Evolutionary conservation across 2,113 vertebrate species (phyloP).

Genomic region (Maccullochella peelii): DNA sequence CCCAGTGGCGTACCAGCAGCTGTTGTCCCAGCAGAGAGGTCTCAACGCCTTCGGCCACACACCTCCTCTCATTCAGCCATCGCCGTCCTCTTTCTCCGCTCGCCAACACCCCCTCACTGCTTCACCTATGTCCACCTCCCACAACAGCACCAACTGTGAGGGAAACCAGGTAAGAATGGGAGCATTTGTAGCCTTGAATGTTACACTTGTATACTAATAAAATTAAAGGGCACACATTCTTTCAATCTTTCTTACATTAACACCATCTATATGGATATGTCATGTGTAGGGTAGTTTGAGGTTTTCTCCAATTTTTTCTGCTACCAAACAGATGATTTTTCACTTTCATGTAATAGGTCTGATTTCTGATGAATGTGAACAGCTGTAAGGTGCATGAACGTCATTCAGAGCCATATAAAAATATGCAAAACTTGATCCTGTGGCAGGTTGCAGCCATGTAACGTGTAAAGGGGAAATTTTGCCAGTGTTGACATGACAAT

Average conservation of each 20-base stretch:
- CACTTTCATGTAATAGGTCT: background rate
- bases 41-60: constrained; percentile 94
- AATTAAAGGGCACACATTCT: background rate
- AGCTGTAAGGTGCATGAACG: background rate
- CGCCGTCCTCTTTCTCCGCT: constrained; percentile 87
- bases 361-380: background rate
- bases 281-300: background rate
- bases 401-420: background rate
- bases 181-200: background rate
- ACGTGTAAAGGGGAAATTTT: background rate
- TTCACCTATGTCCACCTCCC: constrained; percentile 79
- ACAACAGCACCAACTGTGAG: constrained; percentile 85
- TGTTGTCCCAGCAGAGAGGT: constrained; percentile 92
- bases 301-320: background rate
- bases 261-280: background rate
- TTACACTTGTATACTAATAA: background rate
- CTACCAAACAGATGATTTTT: background rate
- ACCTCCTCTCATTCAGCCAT: constrained; percentile 91
- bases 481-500: background rate
- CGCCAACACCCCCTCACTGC: constrained; percentile 89
- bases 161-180: constrained; percentile 87
- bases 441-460: background rate
- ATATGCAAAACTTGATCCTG: background rate
- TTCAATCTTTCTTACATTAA: background rate
- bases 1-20: constrained; percentile 95